Percentiles rank a stretch among this genome's conserved stretches.
These are phyloP conservation scores for Bagarius yarrelli DNA, from an alignment of 2,113 vertebrate genomes.

Conservation along the genomic window DNA sequence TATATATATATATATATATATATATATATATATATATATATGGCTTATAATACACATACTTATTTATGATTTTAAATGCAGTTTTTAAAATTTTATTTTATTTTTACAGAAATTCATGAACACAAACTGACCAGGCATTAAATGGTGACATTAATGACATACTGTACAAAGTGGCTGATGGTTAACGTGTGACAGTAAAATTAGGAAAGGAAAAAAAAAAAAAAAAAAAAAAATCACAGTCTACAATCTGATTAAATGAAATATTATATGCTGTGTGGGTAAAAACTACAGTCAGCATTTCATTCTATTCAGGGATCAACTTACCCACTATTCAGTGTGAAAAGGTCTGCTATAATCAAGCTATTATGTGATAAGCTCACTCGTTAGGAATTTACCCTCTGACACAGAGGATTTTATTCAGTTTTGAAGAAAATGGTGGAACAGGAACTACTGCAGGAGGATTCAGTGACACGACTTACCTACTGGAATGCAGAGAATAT, in stretches of 20 bases:
- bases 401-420: neutral
- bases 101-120: too few relatives aligned
- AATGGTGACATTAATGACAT: too few relatives aligned
- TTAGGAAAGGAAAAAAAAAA: too few relatives aligned
- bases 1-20: too few relatives aligned
- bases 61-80: too few relatives aligned
- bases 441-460: neutral
- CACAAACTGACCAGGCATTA: too few relatives aligned
- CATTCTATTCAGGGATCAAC: neutral
- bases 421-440: neutral
- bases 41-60: too few relatives aligned
- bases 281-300: conserved; percentile 31
- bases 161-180: neutral
- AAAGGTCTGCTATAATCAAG: neutral
- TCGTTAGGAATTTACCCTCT: neutral
- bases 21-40: too few relatives aligned
- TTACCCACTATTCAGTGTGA: neutral
- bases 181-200: neutral
- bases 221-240: neutral
- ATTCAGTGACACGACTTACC: conserved; percentile 70
- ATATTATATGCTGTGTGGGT: neutral
- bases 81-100: too few relatives aligned
- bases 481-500: conserved; percentile 93
- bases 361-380: neutral
- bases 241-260: neutral